phyloP scores from a whole-genome alignment of 2,113 vertebrate genomes.

The Percina caprodes region DNA sequence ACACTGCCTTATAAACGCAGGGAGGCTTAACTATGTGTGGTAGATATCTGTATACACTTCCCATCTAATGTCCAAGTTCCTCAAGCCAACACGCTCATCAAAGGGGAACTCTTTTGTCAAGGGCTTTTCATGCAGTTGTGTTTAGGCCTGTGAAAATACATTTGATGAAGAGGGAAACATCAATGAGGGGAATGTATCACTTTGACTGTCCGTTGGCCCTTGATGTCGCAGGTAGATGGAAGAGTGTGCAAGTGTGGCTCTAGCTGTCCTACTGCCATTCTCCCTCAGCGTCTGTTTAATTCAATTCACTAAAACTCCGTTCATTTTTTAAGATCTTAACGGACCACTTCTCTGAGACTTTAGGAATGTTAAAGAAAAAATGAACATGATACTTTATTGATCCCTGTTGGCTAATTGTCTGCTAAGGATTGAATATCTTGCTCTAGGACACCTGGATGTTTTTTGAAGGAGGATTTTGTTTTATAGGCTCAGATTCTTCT shows the following conservation, averaged over 20 bases:
- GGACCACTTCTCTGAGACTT: slow-evolving; percentile 1
- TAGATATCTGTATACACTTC: slow-evolving; percentile 31
- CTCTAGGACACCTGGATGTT: slow-evolving; percentile 36
- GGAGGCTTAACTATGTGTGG: slow-evolving; percentile 34
- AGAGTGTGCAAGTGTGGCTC: not conserved
- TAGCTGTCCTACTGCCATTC: not conserved
- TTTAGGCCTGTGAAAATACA: slow-evolving; percentile 15
- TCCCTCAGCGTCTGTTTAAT: not conserved
- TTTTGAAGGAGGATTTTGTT: slow-evolving; percentile 6
- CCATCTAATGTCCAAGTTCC: slow-evolving; percentile 15
- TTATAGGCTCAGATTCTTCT: not conserved
- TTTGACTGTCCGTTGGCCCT: slow-evolving; percentile 26
- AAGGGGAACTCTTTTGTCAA: slow-evolving; percentile 27
- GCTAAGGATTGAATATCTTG: slow-evolving; percentile 13
- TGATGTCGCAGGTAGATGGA: slow-evolving; percentile 22
- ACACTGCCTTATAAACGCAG: not conserved
- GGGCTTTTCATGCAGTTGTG: slow-evolving; percentile 33
- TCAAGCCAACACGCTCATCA: slow-evolving; percentile 31
- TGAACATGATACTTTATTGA: slow-evolving; percentile 26
- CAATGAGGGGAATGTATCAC: slow-evolving; percentile 42
- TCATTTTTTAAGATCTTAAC: slow-evolving; percentile 9
- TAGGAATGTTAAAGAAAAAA: not conserved
- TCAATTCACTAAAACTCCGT: not conserved
- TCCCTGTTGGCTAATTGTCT: slow-evolving; percentile 34
- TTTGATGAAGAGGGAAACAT: slow-evolving; percentile 16